phyloP scores from a whole-genome alignment of 2,797 vertebrate species.

The Micrastur ruficollis region DNA sequence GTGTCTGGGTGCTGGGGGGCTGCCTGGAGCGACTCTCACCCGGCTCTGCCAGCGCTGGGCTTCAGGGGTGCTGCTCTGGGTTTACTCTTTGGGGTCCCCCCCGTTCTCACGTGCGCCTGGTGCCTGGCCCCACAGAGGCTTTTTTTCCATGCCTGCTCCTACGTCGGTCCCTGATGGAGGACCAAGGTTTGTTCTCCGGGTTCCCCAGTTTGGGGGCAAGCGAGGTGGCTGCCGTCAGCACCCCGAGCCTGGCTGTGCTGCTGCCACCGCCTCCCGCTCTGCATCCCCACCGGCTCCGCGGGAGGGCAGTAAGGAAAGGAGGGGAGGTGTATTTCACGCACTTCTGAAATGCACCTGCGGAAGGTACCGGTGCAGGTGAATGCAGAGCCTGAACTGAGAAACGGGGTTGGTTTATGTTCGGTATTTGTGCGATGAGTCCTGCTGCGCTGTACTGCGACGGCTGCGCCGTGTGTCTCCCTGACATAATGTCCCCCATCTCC shows the following conservation, averaged over 20 bases:
- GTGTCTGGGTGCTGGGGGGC: background rate
- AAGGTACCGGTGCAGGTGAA: background rate
- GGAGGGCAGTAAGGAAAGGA: background rate
- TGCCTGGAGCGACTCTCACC: background rate
- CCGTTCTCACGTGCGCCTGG: background rate
- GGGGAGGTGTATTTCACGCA: background rate
- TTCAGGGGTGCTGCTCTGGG: background rate
- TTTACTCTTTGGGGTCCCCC: background rate
- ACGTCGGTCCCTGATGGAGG: rapidly evolving
- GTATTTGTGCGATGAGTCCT: background rate
- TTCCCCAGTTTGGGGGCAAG: background rate
- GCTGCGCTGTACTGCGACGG: rapidly evolving
- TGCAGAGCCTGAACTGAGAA: background rate
- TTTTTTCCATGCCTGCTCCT: background rate
- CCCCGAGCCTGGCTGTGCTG: background rate
- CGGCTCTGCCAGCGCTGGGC: rapidly evolving
- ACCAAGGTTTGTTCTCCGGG: background rate
- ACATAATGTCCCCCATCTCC: rapidly evolving
- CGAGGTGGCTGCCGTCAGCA: background rate
- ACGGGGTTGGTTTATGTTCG: background rate
- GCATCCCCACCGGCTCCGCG: background rate
- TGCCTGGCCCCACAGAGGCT: background rate
- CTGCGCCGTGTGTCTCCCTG: rapidly evolving
- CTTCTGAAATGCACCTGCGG: background rate
- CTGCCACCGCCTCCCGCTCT: background rate